These are phyloP conservation scores for Silurus lanzhouensis DNA, from an alignment of 2,797 vertebrate species.

Conservation along the genomic window DNA sequence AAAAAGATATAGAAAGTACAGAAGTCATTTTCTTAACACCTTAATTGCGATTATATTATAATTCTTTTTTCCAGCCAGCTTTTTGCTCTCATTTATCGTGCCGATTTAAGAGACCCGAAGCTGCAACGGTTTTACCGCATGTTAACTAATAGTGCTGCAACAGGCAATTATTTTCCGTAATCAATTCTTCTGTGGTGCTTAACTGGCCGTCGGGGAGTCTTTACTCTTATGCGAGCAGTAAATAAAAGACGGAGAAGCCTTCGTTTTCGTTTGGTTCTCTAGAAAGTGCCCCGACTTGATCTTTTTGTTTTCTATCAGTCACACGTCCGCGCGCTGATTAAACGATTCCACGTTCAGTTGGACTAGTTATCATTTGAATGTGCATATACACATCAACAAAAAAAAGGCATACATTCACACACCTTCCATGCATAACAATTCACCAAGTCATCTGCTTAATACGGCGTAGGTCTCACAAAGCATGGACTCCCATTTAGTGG, in stretches of 20 bases:
- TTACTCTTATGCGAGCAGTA: neutral
- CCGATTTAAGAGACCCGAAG: neutral
- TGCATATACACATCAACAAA: too few species aligned
- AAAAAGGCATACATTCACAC: too few species aligned
- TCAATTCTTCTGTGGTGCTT: neutral
- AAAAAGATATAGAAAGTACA: neutral
- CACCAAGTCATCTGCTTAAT: too few species aligned
- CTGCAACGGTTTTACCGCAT: neutral
- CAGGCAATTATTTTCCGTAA: neutral
- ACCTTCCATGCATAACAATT: too few species aligned
- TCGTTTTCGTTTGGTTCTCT: neutral
- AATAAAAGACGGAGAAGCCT: neutral
- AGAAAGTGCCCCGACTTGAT: neutral
- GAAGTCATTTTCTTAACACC: neutral
- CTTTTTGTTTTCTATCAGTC: neutral
- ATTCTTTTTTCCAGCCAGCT: neutral
- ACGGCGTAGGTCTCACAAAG: too few species aligned
- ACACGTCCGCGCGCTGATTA: neutral
- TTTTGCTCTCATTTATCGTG: neutral
- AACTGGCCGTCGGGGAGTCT: neutral
- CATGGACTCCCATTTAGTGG: too few species aligned
- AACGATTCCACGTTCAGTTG: neutral
- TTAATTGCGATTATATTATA: neutral
- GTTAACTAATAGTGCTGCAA: neutral
- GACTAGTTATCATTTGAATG: neutral